phyloP scores from a whole-genome alignment of 2,797 vertebrate genomes.

The Sebastes steindachneri region DNA sequence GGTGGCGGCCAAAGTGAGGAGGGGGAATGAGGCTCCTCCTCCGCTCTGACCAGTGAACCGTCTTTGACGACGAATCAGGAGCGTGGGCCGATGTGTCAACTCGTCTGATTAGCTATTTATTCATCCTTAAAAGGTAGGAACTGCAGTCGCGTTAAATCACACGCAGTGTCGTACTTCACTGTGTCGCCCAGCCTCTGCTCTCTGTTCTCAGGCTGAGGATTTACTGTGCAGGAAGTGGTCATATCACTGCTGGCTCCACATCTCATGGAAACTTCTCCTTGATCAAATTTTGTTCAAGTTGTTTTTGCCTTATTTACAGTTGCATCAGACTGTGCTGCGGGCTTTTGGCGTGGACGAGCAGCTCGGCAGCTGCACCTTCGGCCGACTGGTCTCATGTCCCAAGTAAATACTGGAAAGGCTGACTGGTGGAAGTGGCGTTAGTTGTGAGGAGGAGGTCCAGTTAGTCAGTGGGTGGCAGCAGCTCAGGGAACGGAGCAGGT shows the following conservation, averaged over 20 bases:
- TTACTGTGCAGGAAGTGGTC: slow-evolving; percentile 22
- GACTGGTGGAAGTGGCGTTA: slow-evolving; percentile 30
- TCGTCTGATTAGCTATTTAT: slow-evolving; percentile 27
- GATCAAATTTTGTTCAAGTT: slow-evolving; percentile 51
- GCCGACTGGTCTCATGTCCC: slow-evolving; percentile 31
- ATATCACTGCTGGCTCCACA: slow-evolving; percentile 21
- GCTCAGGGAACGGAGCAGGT: slow-evolving; percentile 78
- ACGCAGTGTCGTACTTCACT: slow-evolving; percentile 40
- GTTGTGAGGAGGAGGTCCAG: slow-evolving; percentile 23
- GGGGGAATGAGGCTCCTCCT: not conserved
- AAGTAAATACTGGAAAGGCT: slow-evolving; percentile 26
- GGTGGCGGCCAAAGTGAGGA: not conserved
- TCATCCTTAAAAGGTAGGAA: slow-evolving; percentile 13
- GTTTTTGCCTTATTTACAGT: slow-evolving; percentile 76
- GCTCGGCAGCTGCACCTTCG: slow-evolving; percentile 27
- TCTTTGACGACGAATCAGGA: not conserved
- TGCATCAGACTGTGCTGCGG: slow-evolving; percentile 54
- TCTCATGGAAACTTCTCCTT: slow-evolving; percentile 45
- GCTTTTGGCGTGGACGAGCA: slow-evolving; percentile 35
- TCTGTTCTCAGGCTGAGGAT: slow-evolving; percentile 5
- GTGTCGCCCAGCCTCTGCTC: slow-evolving; percentile 30
- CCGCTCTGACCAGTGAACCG: slow-evolving; percentile 4
- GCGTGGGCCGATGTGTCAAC: slow-evolving; percentile 16
- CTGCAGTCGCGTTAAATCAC: slow-evolving; percentile 20
- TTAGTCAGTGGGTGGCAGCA: slow-evolving; percentile 63